phyloP scores from a whole-genome alignment of 2,113 vertebrate genomes.

The Madoqua kirkii region DNA sequence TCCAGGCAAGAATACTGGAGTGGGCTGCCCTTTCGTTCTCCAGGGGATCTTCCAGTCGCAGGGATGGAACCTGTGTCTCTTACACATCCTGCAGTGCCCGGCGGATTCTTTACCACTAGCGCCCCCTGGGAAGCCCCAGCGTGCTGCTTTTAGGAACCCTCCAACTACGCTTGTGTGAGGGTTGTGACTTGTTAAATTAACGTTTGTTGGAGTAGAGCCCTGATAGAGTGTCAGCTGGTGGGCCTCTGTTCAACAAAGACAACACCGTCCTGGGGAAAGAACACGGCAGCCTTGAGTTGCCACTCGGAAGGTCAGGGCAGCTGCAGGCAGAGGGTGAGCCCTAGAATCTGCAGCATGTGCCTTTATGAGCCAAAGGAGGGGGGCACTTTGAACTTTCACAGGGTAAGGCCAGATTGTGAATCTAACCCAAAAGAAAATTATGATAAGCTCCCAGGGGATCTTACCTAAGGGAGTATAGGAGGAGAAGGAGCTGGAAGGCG shows the following conservation, averaged over 20 bases:
- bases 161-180: background rate
- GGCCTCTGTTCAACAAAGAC: background rate
- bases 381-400: background rate
- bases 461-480: background rate
- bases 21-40: background rate
- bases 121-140: background rate
- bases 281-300: background rate
- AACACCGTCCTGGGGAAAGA: background rate
- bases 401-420: background rate
- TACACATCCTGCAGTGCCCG: background rate
- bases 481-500: background rate
- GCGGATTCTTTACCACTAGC: background rate
- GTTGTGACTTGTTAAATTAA: background rate
- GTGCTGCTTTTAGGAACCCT: background rate
- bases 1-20: background rate
- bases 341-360: background rate
- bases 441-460: background rate
- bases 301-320: background rate
- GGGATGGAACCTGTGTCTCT: background rate
- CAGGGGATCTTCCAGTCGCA: background rate
- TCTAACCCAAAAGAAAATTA: background rate
- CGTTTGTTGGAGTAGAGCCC: background rate
- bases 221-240: background rate
- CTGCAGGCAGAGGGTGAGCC: background rate
- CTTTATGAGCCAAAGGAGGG: background rate